Evolutionary conservation across 2,888 invertebrate species (phyloP).

Genomic region (Macrostomum cliftonense): DNA sequence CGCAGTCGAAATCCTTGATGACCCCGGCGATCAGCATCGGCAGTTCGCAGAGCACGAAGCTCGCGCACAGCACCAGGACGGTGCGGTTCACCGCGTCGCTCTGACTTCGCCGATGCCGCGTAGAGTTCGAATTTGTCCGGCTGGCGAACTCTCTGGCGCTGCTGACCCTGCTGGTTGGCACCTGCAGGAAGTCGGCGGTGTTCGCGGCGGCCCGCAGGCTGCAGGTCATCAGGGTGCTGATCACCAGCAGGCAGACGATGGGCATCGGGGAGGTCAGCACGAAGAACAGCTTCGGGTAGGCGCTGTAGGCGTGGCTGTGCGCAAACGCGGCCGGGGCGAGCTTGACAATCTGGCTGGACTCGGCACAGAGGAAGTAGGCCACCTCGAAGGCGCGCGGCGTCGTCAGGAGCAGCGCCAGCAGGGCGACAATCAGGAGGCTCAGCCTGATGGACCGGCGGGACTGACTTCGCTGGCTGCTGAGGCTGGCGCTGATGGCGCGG

Average conservation of each 20-base stretch:
- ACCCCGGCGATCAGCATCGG: slow-evolving; percentile 8
- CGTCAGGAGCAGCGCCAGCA: neutral
- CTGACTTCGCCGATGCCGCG: no score
- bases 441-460: slow-evolving; percentile 1
- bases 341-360: neutral
- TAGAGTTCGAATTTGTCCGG: no score
- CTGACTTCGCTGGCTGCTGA: slow-evolving; percentile 1
- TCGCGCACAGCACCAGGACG: slow-evolving; percentile 5
- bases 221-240: neutral
- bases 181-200: neutral
- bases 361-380: neutral
- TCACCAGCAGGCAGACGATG: slow-evolving; percentile 4
- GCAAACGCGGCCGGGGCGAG: neutral
- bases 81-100: slow-evolving; percentile 1
- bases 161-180: neutral
- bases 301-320: neutral
- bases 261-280: slow-evolving; percentile 5
- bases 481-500: slow-evolving; percentile 2
- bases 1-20: neutral
- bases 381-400: slow-evolving; percentile 3
- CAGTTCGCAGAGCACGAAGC: slow-evolving; percentile 7
- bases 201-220: neutral
- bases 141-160: no score
- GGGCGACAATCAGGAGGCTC: neutral
- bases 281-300: slow-evolving; percentile 7